Evolutionary conservation across 2,113 vertebrate genomes (phyloP).

Genomic region (Elachura formosa): DNA sequence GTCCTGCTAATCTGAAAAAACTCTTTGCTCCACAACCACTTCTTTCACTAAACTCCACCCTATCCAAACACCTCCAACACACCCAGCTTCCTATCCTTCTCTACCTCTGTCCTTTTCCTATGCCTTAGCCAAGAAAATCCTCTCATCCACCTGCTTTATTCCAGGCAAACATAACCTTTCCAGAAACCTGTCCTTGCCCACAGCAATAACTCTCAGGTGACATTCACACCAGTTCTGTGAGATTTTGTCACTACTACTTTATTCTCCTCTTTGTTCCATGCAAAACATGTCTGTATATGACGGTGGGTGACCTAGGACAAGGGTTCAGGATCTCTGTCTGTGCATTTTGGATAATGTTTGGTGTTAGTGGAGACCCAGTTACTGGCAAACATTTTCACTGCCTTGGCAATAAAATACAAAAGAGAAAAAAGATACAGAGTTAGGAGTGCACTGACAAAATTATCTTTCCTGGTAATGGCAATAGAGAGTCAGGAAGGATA

Average conservation of each 20-base stretch:
- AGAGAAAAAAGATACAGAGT: not conserved
- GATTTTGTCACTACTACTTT: not conserved
- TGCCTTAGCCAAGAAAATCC: not conserved
- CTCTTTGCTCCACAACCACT: not conserved
- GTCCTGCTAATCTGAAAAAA: not conserved
- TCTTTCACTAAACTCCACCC: not conserved
- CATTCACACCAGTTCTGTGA: not conserved
- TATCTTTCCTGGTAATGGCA: not conserved
- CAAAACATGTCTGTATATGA: not conserved
- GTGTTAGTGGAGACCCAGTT: not conserved
- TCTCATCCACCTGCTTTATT: not conserved
- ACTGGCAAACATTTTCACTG: not conserved
- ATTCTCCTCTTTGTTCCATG: not conserved
- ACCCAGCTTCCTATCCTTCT: not conserved
- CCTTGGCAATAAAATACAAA: not conserved
- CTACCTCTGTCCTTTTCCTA: not conserved
- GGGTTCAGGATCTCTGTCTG: not conserved
- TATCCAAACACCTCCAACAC: not conserved
- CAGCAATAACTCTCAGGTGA: not conserved
- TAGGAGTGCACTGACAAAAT: not conserved
- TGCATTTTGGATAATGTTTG: not conserved
- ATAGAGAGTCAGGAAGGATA: not conserved
- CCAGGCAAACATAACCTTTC: not conserved
- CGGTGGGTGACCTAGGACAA: not conserved
- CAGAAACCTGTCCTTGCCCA: not conserved